Conservation (phyloP, 2,888 invertebrate species). For the Eledona agricola region DNA sequence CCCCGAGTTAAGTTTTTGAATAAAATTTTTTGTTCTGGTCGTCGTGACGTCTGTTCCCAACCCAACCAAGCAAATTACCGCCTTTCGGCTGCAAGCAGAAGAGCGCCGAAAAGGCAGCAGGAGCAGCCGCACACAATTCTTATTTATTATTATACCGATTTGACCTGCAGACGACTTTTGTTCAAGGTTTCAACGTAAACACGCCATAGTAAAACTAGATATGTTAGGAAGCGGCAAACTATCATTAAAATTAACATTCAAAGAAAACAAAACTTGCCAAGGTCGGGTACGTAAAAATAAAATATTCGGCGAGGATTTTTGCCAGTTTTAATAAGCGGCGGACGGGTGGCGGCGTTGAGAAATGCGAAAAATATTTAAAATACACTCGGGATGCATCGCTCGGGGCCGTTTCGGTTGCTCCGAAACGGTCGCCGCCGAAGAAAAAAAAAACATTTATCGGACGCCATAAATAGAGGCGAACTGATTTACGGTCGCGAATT, state of each 20-base stretch:
- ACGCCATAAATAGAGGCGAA: too few species aligned
- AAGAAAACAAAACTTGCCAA: slow-evolving; percentile 42
- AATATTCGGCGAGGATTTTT: slow-evolving; percentile 27
- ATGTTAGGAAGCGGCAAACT: slow-evolving; percentile 44
- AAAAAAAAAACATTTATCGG: too few species aligned
- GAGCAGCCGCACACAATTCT: slow-evolving; percentile 30
- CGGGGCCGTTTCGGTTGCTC: too few species aligned
- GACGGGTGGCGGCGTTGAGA: too few species aligned
- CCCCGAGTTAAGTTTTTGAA: background rate
- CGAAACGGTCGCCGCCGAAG: too few species aligned
- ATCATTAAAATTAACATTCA: slow-evolving; percentile 44
- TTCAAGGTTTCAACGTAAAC: slow-evolving; percentile 52
- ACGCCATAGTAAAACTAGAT: slow-evolving; percentile 41
- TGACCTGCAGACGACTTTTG: slow-evolving; percentile 59
- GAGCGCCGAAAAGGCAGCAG: slow-evolving; percentile 7
- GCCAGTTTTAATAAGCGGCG: slow-evolving; percentile 3
- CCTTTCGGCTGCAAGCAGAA: slow-evolving; percentile 5
- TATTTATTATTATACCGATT: slow-evolving; percentile 51
- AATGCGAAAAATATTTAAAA: too few species aligned
- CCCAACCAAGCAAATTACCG: slow-evolving; percentile 20
- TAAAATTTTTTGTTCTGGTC: too few species aligned
- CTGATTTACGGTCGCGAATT: too few species aligned
- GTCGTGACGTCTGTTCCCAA: background rate
- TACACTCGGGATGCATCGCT: too few species aligned
- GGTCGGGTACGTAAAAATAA: slow-evolving; percentile 38